These are phyloP conservation scores for Sapajus apella DNA, from an alignment of 2,113 vertebrate genomes.

Conservation along the genomic window DNA sequence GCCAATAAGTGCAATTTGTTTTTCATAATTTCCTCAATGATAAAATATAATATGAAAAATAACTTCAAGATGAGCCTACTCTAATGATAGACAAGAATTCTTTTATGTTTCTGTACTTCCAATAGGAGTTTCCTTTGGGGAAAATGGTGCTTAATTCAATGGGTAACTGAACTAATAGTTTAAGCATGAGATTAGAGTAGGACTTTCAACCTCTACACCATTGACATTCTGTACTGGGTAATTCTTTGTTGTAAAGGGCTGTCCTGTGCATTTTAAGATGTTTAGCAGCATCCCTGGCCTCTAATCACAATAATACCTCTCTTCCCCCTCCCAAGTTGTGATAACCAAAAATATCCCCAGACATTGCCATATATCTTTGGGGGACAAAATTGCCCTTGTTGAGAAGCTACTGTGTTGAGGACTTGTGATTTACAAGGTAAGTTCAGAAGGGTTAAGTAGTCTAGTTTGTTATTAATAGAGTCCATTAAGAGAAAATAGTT, in stretches of 20 bases:
- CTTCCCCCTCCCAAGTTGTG: not conserved
- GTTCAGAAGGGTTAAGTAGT: not conserved
- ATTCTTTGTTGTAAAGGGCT: not conserved
- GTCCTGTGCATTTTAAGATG: not conserved
- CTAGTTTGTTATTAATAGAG: not conserved
- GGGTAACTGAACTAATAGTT: not conserved
- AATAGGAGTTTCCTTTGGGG: not conserved
- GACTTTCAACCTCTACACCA: not conserved
- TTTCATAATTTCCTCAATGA: conserved; percentile 37
- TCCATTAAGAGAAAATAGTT: not conserved
- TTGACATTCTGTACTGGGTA: not conserved
- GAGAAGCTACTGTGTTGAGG: not conserved
- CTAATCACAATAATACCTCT: not conserved
- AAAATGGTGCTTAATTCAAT: not conserved
- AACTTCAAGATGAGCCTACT: not conserved
- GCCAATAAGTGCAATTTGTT: not conserved
- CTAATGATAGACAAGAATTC: not conserved
- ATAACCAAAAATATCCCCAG: not conserved
- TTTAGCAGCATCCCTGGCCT: not conserved
- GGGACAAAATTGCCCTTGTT: not conserved
- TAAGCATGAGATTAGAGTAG: not conserved
- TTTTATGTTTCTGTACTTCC: not conserved
- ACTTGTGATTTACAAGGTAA: not conserved
- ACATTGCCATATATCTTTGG: not conserved
- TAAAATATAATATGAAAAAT: conserved; percentile 35